These are phyloP conservation scores for Quadriops clusia DNA, from an alignment of 2,888 invertebrate genomes.

Conservation along the genomic window DNA sequence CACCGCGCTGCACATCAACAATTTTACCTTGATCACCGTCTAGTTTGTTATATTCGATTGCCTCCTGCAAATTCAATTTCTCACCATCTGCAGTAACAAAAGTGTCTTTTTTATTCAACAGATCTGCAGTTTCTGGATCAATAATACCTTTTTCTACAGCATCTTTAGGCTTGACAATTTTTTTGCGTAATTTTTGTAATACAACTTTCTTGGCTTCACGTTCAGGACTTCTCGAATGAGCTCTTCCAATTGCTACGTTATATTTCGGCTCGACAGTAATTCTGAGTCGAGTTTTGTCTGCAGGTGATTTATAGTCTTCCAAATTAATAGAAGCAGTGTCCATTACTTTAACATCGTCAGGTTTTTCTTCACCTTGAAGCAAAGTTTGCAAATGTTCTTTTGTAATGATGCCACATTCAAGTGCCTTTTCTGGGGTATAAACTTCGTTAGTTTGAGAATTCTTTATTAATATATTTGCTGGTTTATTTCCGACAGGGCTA, in stretches of 20 bases:
- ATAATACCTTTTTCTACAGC: constrained; percentile 69
- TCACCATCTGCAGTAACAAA: constrained; percentile 46
- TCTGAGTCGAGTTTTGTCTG: constrained; percentile 45
- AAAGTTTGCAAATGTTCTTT: constrained; percentile 16
- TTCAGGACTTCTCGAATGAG: constrained; percentile 46
- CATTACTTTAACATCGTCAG: constrained; percentile 22
- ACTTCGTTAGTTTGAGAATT: constrained; percentile 41
- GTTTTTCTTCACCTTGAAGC: constrained; percentile 24
- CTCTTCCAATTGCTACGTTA: constrained; percentile 50
- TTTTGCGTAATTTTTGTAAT: constrained; percentile 67
- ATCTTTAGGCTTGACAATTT: constrained; percentile 61
- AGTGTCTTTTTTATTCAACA: constrained; percentile 50
- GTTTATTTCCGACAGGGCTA: constrained; percentile 4
- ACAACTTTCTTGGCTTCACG: constrained; percentile 55
- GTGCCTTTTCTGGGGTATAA: constrained; percentile 31
- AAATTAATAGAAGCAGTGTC: constrained; percentile 30
- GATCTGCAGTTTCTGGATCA: constrained; percentile 60
- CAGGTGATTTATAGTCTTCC: constrained; percentile 34
- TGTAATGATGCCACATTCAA: constrained; percentile 29
- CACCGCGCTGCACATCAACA: constrained; percentile 71
- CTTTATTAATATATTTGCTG: constrained; percentile 28
- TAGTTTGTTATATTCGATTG: constrained; percentile 56
- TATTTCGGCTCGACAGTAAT: constrained; percentile 55
- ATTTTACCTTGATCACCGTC: constrained; percentile 67
- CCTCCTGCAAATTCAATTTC: constrained; percentile 60